Base-by-base conservation (phyloP, 1,140 invertebrate species). In the Globodera rostochiensis region DNA sequence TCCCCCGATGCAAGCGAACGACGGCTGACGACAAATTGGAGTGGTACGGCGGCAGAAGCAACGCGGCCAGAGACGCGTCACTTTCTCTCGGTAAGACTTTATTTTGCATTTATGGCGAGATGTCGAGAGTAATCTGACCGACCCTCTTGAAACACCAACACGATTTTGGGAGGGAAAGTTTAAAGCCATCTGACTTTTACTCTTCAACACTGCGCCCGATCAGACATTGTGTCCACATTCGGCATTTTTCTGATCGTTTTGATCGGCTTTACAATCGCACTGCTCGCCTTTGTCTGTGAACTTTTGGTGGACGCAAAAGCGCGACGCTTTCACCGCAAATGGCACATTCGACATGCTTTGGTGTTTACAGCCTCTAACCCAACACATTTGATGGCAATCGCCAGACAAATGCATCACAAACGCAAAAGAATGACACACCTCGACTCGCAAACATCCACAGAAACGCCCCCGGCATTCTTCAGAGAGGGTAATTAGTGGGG, bases 181-280 rank as follows among this genome's bases (percentile, higher is more conserved):
- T 36, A 36, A 36, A 36, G 36, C 36, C 36, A 36, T 36, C 1
- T 36, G 36, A 36, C 36, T 36, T 36, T 36, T 36, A 36, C 25
- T 36, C 25, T 36, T 36, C 25, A 36, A 36, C 2, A 36, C 36
- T 53, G 53, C n/a, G 57, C 6, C 7, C 76, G 15, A 82, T 82
- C 74, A 84, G 84, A 84, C 73, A 86, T 84, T 57, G 79, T 77
- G 60, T 74, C 78, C 21, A 84, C 83, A 2, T 86, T 84, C 71
- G 83, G 83, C 15, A 86, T 84, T 15, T 84, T 84, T 75, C 80
- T 84, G 6, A 86, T 84, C 53, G 60, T 74, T 19, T 13, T 84
- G 19, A 82, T 84, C 64, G 83, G 83, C 19, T 84, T 73, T n/a
- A 45, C 79, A 19, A 46, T 60, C 53, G 66, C 83, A 6, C 47